Evolutionary conservation across 2,113 vertebrate species (phyloP).

Genomic region (Brachyhypopomus occidentalis): DNA sequence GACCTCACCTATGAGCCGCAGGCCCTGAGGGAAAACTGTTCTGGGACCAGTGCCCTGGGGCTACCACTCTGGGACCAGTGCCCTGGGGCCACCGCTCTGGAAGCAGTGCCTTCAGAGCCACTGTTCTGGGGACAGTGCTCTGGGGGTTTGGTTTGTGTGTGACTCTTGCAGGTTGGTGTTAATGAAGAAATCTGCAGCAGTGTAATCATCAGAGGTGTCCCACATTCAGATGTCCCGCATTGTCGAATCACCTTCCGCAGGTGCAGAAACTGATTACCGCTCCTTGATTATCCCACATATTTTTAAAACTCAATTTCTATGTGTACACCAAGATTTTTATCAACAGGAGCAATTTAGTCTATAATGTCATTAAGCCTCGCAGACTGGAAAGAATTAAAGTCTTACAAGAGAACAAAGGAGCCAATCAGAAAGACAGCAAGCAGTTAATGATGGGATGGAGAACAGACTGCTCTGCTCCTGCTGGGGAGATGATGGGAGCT

Average conservation of each 20-base stretch:
- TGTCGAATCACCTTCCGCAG: not conserved
- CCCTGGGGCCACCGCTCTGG: not conserved
- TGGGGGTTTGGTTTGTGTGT: not conserved
- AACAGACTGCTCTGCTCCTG: conserved; percentile 61
- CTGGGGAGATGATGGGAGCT: conserved; percentile 66
- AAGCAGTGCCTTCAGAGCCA: not conserved
- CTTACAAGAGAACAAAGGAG: conserved; percentile 61
- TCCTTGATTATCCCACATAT: conserved; percentile 24
- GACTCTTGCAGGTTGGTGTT: not conserved
- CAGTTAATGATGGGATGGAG: conserved; percentile 51
- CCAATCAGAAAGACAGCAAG: conserved; percentile 63
- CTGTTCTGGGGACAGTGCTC: not conserved
- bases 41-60: not conserved
- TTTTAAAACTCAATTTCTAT: not conserved
- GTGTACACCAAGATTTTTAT: conserved; percentile 54
- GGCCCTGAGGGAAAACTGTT: too few relatives aligned
- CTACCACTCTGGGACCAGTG: not conserved
- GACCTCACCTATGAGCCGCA: conserved; percentile 1
- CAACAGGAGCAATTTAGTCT: conserved; percentile 50
- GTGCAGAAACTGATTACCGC: not conserved
- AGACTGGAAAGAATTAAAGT: conserved; percentile 70
- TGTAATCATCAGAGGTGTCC: not conserved
- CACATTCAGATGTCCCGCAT: not conserved
- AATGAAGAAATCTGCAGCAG: not conserved
- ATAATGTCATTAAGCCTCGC: conserved; percentile 61